Percentiles rank a stretch among this genome's conserved stretches.
phyloP scores from a whole-genome alignment of 1,140 invertebrate species.

The Carcinoscorpius rotundicauda region DNA sequence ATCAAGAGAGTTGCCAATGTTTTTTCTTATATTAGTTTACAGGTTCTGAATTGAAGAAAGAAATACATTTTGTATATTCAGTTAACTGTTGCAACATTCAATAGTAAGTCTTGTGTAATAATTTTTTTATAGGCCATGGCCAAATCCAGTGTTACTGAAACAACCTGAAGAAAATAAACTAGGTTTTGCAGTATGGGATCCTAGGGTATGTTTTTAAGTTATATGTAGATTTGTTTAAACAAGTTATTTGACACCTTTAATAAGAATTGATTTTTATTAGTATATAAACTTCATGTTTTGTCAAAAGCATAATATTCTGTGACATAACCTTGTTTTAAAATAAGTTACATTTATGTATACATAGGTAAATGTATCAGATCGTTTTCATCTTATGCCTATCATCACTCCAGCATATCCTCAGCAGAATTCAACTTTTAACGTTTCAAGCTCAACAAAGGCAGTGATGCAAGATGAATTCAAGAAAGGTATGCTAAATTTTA shows the following conservation, averaged over 20 bases:
- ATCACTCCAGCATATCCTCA: constrained; percentile 99
- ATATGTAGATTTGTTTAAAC: too few species aligned
- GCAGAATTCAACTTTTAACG: constrained; percentile 99
- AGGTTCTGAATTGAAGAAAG: too few species aligned
- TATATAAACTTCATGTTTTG: too few species aligned
- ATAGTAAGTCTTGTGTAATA: too few species aligned
- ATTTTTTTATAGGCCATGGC: constrained; percentile 56
- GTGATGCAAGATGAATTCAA: constrained; percentile 90
- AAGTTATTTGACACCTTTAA: too few species aligned
- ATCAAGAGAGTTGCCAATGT: too few species aligned
- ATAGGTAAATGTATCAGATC: constrained; percentile 68
- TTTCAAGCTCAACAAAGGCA: constrained; percentile 78
- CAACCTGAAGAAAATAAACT: constrained; percentile 68
- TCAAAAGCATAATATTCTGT: too few species aligned
- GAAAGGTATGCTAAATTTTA: constrained; percentile 29
- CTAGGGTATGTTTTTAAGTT: constrained; percentile 47
- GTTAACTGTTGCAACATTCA: too few species aligned
- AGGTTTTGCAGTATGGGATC: constrained; percentile 90
- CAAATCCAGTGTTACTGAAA: constrained; percentile 89
- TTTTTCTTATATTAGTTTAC: too few species aligned
- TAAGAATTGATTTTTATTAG: too few species aligned
- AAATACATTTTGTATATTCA: too few species aligned
- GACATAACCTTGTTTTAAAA: too few species aligned
- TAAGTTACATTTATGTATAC: constrained; percentile 6
- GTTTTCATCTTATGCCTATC: constrained; percentile 98